Percentiles rank a stretch among this genome's conserved stretches.
Evolutionary conservation across 2,113 vertebrate species (phyloP).

Genomic region (Sardina pilchardus): DNA sequence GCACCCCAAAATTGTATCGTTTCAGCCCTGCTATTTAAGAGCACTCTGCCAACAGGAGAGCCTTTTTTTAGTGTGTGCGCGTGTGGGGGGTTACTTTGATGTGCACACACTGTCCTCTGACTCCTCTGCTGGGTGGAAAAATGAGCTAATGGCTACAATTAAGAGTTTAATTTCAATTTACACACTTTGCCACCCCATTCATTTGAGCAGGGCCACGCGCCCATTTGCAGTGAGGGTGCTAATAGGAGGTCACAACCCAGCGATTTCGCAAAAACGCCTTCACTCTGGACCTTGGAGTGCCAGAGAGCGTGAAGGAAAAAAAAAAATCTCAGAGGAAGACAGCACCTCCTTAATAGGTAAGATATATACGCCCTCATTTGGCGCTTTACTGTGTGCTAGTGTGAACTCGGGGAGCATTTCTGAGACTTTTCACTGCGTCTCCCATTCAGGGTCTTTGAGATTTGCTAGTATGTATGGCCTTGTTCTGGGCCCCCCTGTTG

Average conservation of each 20-base stretch:
- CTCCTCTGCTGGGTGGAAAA: background rate
- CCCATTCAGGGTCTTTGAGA: background rate
- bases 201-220: background rate
- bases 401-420: background rate
- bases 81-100: background rate
- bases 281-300: background rate
- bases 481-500: background rate
- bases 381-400: background rate
- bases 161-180: conserved; percentile 25
- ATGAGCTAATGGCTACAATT: conserved; percentile 21
- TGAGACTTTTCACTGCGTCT: background rate
- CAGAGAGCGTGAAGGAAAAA: background rate
- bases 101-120: background rate
- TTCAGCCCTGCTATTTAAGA: background rate
- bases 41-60: background rate
- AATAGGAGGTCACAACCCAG: conserved; percentile 20
- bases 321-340: background rate
- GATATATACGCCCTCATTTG: background rate
- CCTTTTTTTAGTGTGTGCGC: conserved; percentile 4
- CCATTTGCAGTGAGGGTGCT: background rate
- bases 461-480: background rate
- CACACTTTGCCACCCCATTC: conserved; percentile 12
- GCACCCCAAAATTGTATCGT: background rate
- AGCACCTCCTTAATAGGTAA: background rate
- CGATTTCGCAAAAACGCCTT: background rate